Evolutionary conservation across 2,888 invertebrate genomes (phyloP), one percentile per base, ranked within the genome.

Genomic region (Rhopalosiphum nymphaeae): DNA sequence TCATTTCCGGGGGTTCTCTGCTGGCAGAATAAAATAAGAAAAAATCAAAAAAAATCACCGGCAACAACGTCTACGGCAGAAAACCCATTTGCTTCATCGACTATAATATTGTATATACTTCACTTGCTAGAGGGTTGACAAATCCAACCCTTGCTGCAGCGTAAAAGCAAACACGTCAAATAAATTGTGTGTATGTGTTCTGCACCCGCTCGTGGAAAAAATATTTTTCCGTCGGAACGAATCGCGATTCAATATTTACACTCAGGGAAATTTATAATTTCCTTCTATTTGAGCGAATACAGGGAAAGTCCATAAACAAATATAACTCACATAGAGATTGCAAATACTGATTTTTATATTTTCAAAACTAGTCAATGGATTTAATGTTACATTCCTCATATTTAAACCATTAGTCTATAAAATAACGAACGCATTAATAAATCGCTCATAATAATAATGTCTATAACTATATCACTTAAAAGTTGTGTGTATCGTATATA

Each of bases 241-340:
- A 44, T 36, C 89, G 78, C 16, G 89, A 93, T 93, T 93, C 93
- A 93, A 93, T 93, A 93, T 93, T 93, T 93, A 57, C 89, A 57
- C 93, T 26, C n/a, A 42, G 44, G 21, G n/a, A 89, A 89, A 85
- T 93, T 36, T 89, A 89, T 93, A 93, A 93, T 93, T 93, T 93
- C 93, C 89, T 93, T 56, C n/a, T 49, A 87, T 56, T 61, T 26
- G 67, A 92, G 78, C 21, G n/a, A 29, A 44, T 49, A 44, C 56
- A 21, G 29, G 10, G 46, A 57, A 85, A 85, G 56, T 56, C n/a
- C 26, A 87, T 67, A 87, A 92, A 36, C 49, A 36, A 87, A 91
- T 53, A 57, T 13, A 57, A 44, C 84, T n/a, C 36, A 78, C 78
- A 84, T 42, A 2, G 78, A n/a, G 25, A 78, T 89, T 91, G 25